Conservation (phyloP, 2,113 vertebrate genomes). For the Apus apus region DNA sequence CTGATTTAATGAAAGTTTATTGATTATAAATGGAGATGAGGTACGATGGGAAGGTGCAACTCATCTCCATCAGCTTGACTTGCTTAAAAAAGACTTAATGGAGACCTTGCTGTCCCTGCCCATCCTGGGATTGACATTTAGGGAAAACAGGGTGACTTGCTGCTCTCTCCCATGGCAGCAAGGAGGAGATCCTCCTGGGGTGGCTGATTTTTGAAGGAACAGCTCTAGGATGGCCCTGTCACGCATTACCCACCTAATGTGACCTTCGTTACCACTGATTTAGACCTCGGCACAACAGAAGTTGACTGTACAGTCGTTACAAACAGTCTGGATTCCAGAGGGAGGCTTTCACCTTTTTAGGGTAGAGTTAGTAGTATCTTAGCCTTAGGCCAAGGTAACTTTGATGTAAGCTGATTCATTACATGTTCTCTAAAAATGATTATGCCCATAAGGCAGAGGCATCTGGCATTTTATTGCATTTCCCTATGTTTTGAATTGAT, state of each 20-base stretch:
- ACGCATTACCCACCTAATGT: not conserved
- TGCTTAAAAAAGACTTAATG: not conserved
- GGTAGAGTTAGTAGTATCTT: not conserved
- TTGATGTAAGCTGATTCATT: not conserved
- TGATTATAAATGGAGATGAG: not conserved
- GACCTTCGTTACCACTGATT: not conserved
- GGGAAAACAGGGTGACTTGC: not conserved
- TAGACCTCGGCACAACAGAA: fast-evolving
- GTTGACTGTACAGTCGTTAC: not conserved
- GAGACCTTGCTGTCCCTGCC: not conserved
- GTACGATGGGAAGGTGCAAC: not conserved
- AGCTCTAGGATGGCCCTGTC: not conserved
- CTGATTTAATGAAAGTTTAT: not conserved
- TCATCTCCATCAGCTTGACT: not conserved
- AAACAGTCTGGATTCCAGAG: not conserved
- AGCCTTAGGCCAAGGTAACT: not conserved
- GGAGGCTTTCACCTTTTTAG: not conserved
- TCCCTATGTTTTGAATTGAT: not conserved
- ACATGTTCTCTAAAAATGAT: not conserved
- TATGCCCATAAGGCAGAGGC: not conserved
- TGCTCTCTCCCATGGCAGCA: not conserved
- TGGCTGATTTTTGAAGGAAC: not conserved
- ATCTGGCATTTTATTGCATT: slow-evolving; percentile 26
- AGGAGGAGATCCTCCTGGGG: fast-evolving
- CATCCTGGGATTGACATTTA: not conserved